A percentile compares a stretch with the other conserved stretches of the same genome.
These are phyloP conservation scores for Paramormyrops kingsleyae DNA, from an alignment of 2,113 vertebrate genomes.

Conservation along the genomic window DNA sequence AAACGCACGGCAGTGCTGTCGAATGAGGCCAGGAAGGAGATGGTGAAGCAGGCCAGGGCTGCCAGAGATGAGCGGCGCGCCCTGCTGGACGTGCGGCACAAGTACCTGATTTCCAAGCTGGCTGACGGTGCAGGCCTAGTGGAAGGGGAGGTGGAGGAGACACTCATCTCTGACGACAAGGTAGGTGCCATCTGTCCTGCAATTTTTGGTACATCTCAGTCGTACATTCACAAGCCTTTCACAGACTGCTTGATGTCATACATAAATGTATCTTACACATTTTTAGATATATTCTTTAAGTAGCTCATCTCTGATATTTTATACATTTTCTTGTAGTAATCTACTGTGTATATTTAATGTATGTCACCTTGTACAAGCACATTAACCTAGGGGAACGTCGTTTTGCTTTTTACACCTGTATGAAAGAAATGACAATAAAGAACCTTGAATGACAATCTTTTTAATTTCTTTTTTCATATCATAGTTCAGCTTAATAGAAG, in stretches of 20 bases:
- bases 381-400: neutral
- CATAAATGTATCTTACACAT: neutral
- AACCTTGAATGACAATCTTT: neutral
- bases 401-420: neutral
- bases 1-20: conserved; percentile 53
- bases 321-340: neutral
- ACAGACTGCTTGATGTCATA: neutral
- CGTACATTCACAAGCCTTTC: neutral
- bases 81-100: conserved; percentile 60
- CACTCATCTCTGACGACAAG: conserved; percentile 45
- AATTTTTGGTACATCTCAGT: neutral
- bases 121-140: conserved; percentile 47
- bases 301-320: neutral
- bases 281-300: neutral
- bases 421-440: neutral
- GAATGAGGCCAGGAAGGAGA: conserved; percentile 62
- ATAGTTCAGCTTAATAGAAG: conserved; percentile 63
- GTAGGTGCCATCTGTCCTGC: neutral
- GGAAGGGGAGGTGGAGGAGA: conserved; percentile 63
- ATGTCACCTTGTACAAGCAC: neutral
- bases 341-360: neutral
- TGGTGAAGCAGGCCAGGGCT: conserved; percentile 51
- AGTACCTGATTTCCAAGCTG: conserved; percentile 62
- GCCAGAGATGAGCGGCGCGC: conserved; percentile 62
- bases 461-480: conserved; percentile 12